Percentiles rank a stretch among this genome's conserved stretches.
These are phyloP conservation scores for Siniperca obscura DNA, from an alignment of 2,797 vertebrate genomes.

Conservation along the genomic window DNA sequence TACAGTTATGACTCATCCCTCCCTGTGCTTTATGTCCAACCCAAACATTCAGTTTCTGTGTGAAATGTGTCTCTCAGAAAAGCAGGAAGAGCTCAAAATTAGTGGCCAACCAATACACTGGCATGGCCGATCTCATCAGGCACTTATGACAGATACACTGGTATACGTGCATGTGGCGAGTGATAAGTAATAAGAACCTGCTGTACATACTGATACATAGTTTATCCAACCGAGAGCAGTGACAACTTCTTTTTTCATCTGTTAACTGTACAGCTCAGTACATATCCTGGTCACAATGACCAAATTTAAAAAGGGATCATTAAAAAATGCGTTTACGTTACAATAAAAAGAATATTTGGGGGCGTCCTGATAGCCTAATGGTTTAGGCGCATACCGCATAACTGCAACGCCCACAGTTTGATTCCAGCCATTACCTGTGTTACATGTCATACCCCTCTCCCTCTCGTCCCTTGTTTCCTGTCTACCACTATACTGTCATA, in stretches of 20 bases:
- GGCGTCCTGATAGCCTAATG: background rate
- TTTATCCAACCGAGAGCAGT: background rate
- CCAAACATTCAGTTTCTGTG: background rate
- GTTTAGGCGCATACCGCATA: background rate
- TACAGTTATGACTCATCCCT: constrained; percentile 37
- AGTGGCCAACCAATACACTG: background rate
- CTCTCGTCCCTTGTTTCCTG: background rate
- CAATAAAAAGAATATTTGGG: background rate
- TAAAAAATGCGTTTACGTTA: background rate
- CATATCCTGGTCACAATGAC: too few relatives aligned
- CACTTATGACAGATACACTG: background rate
- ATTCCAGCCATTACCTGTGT: background rate
- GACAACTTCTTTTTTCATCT: background rate
- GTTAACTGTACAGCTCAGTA: background rate
- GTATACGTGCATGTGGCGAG: too few relatives aligned
- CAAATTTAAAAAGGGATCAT: background rate
- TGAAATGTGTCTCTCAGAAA: background rate
- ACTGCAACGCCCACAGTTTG: too few relatives aligned
- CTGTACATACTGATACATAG: background rate
- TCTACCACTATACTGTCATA: too few relatives aligned
- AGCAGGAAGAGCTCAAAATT: background rate
- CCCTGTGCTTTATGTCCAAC: background rate
- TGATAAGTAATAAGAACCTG: background rate
- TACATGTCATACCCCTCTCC: background rate
- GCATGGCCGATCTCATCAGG: background rate